Conservation (phyloP, 2,888 invertebrate genomes). For the Carterocephalus palaemon region DNA sequence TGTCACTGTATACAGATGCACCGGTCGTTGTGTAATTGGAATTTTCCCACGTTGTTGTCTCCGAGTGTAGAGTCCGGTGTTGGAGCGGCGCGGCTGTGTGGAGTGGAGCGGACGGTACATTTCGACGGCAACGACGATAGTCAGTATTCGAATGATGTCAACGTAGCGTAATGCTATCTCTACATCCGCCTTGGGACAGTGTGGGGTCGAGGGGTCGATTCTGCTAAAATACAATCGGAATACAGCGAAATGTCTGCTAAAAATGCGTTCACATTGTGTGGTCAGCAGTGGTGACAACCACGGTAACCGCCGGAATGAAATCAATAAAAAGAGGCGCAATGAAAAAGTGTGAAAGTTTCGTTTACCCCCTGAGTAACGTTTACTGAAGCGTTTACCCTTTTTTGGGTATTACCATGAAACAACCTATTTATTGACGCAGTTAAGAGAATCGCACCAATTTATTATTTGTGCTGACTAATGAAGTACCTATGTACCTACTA, state of each 20-base stretch:
- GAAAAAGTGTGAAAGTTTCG: too few relatives aligned
- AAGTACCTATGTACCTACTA: background rate
- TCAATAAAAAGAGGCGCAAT: too few relatives aligned
- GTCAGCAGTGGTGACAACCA: too few relatives aligned
- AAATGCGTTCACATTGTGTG: too few relatives aligned
- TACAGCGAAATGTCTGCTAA: background rate
- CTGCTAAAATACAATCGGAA: background rate
- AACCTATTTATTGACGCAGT: slow-evolving; percentile 10
- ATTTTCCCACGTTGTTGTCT: slow-evolving; percentile 42
- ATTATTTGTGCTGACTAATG: slow-evolving; percentile 15
- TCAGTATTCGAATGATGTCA: slow-evolving; percentile 52
- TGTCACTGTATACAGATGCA: background rate
- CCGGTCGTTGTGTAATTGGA: slow-evolving; percentile 14
- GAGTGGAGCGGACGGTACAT: slow-evolving; percentile 27
- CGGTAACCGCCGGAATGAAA: too few relatives aligned
- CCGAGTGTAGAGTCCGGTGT: too few relatives aligned
- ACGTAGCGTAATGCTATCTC: slow-evolving; percentile 65
- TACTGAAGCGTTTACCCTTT: too few relatives aligned
- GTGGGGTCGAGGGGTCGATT: slow-evolving; percentile 31
- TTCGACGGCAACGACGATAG: slow-evolving; percentile 28
- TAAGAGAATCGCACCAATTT: slow-evolving; percentile 2
- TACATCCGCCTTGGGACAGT: slow-evolving; percentile 59
- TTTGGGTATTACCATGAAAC: too few relatives aligned
- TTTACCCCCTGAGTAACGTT: too few relatives aligned
- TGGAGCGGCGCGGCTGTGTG: background rate